These are phyloP conservation scores for Xiphorhynchus erythropygius DNA, from an alignment of 2,797 vertebrate genomes.

Conservation along the genomic window DNA sequence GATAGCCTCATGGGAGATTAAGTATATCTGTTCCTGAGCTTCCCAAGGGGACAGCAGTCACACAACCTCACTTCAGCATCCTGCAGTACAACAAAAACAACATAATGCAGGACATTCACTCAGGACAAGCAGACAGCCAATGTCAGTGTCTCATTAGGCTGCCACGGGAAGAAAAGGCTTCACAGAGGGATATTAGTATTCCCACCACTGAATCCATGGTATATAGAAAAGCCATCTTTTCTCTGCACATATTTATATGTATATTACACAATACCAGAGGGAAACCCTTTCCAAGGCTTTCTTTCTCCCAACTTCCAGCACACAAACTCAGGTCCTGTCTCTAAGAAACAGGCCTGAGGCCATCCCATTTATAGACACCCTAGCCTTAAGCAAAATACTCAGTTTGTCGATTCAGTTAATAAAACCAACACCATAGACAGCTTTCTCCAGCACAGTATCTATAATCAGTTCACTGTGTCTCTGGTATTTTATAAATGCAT, in stretches of 20 bases:
- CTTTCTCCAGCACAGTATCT: background rate
- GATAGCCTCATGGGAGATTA: constrained; percentile 16
- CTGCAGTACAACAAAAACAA: constrained; percentile 45
- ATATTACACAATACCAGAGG: background rate
- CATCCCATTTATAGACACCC: constrained; percentile 11
- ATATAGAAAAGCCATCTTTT: background rate
- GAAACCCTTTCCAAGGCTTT: background rate
- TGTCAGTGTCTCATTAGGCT: constrained; percentile 32
- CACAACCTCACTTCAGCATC: constrained; percentile 33
- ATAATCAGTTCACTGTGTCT: background rate
- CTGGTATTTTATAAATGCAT: background rate
- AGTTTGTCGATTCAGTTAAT: background rate
- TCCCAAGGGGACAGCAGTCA: constrained; percentile 51
- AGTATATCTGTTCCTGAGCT: constrained; percentile 38
- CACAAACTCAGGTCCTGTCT: background rate
- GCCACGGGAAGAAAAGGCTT: background rate
- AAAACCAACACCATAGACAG: background rate
- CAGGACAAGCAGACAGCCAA: constrained; percentile 7
- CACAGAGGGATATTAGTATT: background rate
- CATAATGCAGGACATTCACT: constrained; percentile 48
- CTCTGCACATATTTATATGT: background rate
- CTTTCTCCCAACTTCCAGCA: background rate
- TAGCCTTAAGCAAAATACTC: constrained; percentile 16
- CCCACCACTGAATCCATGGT: background rate
- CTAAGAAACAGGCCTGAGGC: background rate